A percentile compares a stretch with the other conserved stretches of the same genome.
These are phyloP conservation scores for Taxidea taxus DNA, from an alignment of 2,113 vertebrate species.

Conservation along the genomic window DNA sequence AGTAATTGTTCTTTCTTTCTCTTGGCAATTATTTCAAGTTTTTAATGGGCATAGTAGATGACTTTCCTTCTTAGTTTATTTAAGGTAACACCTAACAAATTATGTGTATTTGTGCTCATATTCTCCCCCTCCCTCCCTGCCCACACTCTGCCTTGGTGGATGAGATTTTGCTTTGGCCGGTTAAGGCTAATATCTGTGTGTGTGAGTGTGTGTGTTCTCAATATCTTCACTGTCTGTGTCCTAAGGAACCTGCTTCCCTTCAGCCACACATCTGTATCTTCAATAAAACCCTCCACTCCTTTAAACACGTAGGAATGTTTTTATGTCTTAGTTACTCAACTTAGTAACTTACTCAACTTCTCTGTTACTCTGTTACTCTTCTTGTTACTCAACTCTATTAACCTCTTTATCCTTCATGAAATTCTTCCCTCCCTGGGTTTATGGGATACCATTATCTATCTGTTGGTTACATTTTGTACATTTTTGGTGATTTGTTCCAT, in stretches of 20 bases:
- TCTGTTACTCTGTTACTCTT: too few relatives aligned
- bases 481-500: background rate
- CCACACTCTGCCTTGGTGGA: background rate
- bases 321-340: background rate
- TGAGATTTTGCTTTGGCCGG: background rate
- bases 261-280: background rate
- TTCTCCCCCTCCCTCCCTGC: background rate
- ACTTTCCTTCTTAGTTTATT: background rate
- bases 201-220: background rate
- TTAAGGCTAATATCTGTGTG: background rate
- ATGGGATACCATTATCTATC: background rate
- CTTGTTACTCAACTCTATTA: too few relatives aligned
- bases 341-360: too few relatives aligned
- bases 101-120: background rate
- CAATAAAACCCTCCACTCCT: background rate
- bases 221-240: background rate
- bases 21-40: background rate
- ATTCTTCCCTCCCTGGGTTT: background rate
- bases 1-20: background rate
- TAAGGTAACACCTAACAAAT: background rate
- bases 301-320: background rate
- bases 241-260: background rate
- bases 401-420: background rate
- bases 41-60: background rate
- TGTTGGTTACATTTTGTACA: background rate